Conservation (phyloP, 2,888 invertebrate genomes). For the Spisula solida region DNA sequence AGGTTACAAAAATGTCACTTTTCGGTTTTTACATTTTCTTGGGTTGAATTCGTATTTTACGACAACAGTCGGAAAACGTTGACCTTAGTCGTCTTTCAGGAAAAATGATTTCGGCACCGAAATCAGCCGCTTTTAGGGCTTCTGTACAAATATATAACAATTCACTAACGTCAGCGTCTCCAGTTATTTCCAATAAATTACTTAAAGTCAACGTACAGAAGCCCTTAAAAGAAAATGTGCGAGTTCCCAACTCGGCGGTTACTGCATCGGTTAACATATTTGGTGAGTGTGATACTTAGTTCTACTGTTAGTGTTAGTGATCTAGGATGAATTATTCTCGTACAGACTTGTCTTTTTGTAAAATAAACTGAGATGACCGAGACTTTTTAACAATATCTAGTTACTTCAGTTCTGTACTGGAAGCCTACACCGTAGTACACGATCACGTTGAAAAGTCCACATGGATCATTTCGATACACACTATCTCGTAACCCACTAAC, state of each 20-base stretch:
- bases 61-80: constrained; percentile 52
- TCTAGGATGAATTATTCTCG: no score
- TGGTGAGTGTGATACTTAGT: constrained; percentile 37
- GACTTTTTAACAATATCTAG: no score
- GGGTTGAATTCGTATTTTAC: constrained; percentile 21
- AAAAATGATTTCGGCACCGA: constrained; percentile 76
- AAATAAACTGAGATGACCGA: no score
- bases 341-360: no score
- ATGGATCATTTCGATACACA: no score
- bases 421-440: no score
- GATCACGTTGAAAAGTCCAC: no score
- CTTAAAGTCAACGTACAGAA: constrained; percentile 51
- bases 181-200: constrained; percentile 64
- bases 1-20: background rate
- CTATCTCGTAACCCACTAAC: no score
- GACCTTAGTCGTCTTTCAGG: constrained; percentile 64
- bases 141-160: constrained; percentile 78
- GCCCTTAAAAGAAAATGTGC: constrained; percentile 16
- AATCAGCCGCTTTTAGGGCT: constrained; percentile 73
- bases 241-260: constrained; percentile 45
- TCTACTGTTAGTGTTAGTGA: background rate
- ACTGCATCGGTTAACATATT: constrained; percentile 36
- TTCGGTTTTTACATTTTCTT: background rate
- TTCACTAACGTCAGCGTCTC: constrained; percentile 69
- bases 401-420: no score